Base-by-base conservation (phyloP, 2,113 vertebrate species). In the Pavo muticus region DNA sequence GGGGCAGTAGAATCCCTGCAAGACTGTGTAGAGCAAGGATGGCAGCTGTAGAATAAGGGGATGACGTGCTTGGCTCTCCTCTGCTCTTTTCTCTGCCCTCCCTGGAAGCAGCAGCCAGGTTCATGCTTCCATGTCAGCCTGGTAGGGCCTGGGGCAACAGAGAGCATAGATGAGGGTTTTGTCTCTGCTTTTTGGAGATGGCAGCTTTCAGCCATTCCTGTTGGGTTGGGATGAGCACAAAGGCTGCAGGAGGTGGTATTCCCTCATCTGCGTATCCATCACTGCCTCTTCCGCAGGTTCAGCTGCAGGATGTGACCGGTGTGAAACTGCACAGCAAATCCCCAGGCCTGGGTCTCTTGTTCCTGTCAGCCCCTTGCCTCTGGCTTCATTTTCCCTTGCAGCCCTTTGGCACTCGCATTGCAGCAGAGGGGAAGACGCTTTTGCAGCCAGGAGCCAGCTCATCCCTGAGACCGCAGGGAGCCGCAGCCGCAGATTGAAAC, bases 21-120 rank as follows among this genome's bases (percentile, higher is more conserved):
- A 24, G 23, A 8, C 42, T n/a, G 44, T 3, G 2, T 32, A 61
- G 56, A 30, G 13, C 48, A 14, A n/a, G 50, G 59, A 48, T 0
- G 1, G 50, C 0, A 1, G 21, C 30, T 24, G 2, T 23, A n/a
- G 52, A 14, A 10, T 14, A 42, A 37, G 20, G 37, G 47, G 54
- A 27, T 0, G 8, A 67, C 27, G 47, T 83, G 54, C 54, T 40
- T 87, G 47, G 63, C 5, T 77, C 69, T 64, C 77, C 25, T 19
- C 10, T 44, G 32, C 6, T 37, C 42, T 45, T 42, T 84, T 61
- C 61, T 87, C 11, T 42, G 73, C 48, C 8, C n/a, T 84, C 6
- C 20, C 44, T 9, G 10, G 57, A 35, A 91, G 88, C 56, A 27
- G 29, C 32, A 32, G 17, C 29, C 48, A 64, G 47, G 44, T 59